Evolutionary conservation across 2,888 invertebrate genomes (phyloP), one percentile per base, ranked within the genome.

Genomic region (Coelopa pilipes): DNA sequence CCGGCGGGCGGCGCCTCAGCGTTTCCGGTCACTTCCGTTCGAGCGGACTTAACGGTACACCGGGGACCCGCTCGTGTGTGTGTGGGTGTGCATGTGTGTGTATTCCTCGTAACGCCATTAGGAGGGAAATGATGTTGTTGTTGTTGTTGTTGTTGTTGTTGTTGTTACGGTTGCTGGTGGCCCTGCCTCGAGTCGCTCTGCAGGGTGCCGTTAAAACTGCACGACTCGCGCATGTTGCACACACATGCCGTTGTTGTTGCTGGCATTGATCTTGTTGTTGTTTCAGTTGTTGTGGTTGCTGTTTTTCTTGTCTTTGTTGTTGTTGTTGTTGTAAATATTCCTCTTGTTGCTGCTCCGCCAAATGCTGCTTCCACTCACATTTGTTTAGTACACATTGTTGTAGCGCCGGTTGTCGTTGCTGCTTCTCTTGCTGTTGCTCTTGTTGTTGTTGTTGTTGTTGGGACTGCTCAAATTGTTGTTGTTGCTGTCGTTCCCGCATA

Each of bases 191-290:
- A n/a, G n/a, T n/a, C n/a, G n/a, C n/a, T n/a, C n/a, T n/a, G n/a
- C 19, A 45, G 34, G n/a, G 9, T 53, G 34, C 17, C 68, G 34
- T 68, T 45, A 55, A 68, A 59, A 59, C 70, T 47, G 70, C 62
- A 60, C 45, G 57, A 60, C 49, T 70, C 59, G 47, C 47, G 70
- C 49, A 47, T 19, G 15, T 70, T 70, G 70, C 46, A 47, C 46
- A 66, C 47, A 60, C 13, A n/a, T 47, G 70, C n/a, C n/a, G 19
- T 46, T 68, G 45, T 45, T 45, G 19, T 15, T 62, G 62, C n/a
- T n/a, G n/a, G n/a, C n/a, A n/a, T n/a, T n/a, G n/a, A n/a, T n/a
- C n/a, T n/a, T n/a, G n/a, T n/a, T n/a, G n/a, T n/a, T n/a, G n/a
- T n/a, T n/a, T n/a, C n/a, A n/a, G n/a, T n/a, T n/a, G n/a, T n/a